Conservation (phyloP, 1,140 invertebrate species). For the Heliconius hewitsoni region DNA sequence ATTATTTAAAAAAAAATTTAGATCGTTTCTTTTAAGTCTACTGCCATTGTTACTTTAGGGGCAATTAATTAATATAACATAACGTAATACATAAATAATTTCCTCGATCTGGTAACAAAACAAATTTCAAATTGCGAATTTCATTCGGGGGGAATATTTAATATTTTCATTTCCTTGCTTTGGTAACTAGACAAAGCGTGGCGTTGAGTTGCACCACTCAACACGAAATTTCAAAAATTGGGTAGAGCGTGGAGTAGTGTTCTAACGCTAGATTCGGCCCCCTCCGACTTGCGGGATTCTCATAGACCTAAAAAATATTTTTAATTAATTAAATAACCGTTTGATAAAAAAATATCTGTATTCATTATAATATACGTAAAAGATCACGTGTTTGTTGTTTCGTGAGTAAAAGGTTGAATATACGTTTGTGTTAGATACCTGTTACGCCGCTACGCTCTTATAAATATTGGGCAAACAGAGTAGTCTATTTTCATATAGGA, state of each 20-base stretch:
- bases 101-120: no score
- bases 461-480: background rate
- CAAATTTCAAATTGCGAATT: no score
- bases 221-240: no score
- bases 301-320: no score
- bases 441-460: conserved; percentile 6
- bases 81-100: no score
- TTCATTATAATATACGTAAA: background rate
- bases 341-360: background rate
- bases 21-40: background rate
- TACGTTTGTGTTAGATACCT: background rate
- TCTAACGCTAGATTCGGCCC: no score
- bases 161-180: no score
- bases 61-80: background rate
- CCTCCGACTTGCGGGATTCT: no score
- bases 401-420: conserved; percentile 6
- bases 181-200: no score
- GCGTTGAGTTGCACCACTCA: no score
- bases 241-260: no score
- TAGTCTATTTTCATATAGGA: background rate
- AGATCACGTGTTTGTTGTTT: background rate
- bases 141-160: no score
- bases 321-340: background rate
- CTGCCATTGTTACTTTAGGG: background rate
- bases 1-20: background rate